These are phyloP conservation scores for Gymnocheta viridis DNA, from an alignment of 2,888 invertebrate species.

Conservation along the genomic window DNA sequence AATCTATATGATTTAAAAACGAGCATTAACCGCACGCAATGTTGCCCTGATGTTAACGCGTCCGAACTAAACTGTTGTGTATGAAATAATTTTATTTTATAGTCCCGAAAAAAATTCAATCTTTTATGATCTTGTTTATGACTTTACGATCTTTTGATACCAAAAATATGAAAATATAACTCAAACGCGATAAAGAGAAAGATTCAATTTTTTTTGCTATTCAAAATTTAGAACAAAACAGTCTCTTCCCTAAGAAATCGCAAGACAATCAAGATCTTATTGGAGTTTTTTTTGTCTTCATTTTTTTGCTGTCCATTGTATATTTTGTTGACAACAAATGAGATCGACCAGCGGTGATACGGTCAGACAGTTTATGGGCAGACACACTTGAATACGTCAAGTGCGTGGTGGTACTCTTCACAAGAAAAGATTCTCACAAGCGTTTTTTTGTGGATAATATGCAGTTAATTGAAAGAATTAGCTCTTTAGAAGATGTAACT, in stretches of 20 bases:
- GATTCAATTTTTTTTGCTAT: conserved; percentile 7
- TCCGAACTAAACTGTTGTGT: conserved; percentile 78
- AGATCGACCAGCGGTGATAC: conserved; percentile 35
- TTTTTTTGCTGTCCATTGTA: conserved; percentile 33
- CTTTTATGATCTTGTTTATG: conserved; percentile 29
- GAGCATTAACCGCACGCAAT: conserved; percentile 70
- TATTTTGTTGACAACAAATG: conserved; percentile 37
- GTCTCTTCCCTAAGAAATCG: conserved; percentile 3
- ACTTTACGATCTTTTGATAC: conserved; percentile 6
- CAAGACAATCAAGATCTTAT: conserved; percentile 24
- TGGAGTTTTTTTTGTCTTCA: conserved; percentile 4
- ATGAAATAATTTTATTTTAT: conserved; percentile 77
- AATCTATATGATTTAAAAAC: conserved; percentile 27
- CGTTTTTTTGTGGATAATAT: conserved; percentile 15
- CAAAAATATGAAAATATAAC: neutral
- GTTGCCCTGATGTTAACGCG: conserved; percentile 62
- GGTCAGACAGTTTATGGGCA: conserved; percentile 47
- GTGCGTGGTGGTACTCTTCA: conserved; percentile 29
- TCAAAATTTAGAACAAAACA: neutral
- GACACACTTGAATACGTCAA: conserved; percentile 55
- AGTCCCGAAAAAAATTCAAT: conserved; percentile 63
- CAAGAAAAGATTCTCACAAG: conserved; percentile 53
- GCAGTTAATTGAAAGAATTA: neutral
- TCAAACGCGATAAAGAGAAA: conserved; percentile 30
- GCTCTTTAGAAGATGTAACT: neutral